Percentiles rank a stretch among this genome's conserved stretches.
These are phyloP conservation scores for Fundulus diaphanus DNA, from an alignment of 2,797 vertebrate genomes.

Conservation along the genomic window DNA sequence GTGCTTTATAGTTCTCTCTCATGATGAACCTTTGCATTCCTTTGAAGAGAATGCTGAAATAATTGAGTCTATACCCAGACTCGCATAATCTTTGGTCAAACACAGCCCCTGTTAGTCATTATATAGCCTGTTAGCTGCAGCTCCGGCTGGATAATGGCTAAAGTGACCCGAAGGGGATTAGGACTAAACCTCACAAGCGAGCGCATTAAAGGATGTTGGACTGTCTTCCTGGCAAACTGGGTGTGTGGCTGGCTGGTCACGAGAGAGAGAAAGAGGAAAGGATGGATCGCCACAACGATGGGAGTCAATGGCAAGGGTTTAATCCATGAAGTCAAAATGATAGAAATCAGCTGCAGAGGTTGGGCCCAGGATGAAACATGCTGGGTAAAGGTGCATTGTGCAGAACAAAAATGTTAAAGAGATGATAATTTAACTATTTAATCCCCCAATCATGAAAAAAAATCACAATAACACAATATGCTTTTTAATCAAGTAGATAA, in stretches of 20 bases:
- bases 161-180: conserved; percentile 86
- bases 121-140: conserved; percentile 80
- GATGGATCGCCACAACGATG: conserved; percentile 13
- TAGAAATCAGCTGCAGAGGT: conserved; percentile 18
- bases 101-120: conserved; percentile 68
- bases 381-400: not conserved
- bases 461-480: not conserved
- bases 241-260: conserved; percentile 48
- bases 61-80: conserved; percentile 46
- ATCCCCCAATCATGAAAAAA: conserved; percentile 1
- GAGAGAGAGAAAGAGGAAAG: conserved; percentile 32
- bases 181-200: conserved; percentile 70
- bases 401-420: not conserved
- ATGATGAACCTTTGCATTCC: conserved; percentile 41
- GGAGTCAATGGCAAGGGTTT: conserved; percentile 38
- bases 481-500: too few relatives aligned
- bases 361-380: conserved; percentile 25
- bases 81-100: conserved; percentile 63
- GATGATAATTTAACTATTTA: not conserved
- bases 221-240: conserved; percentile 58
- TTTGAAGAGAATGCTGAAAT: conserved; percentile 25
- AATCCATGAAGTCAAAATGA: conserved; percentile 14
- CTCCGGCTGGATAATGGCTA: conserved; percentile 85
- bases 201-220: conserved; percentile 66
- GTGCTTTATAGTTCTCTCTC: conserved; percentile 33